Percentiles rank a stretch among this genome's conserved stretches.
Conservation (phyloP, 2,113 vertebrate genomes). For the Zapornia atra region DNA sequence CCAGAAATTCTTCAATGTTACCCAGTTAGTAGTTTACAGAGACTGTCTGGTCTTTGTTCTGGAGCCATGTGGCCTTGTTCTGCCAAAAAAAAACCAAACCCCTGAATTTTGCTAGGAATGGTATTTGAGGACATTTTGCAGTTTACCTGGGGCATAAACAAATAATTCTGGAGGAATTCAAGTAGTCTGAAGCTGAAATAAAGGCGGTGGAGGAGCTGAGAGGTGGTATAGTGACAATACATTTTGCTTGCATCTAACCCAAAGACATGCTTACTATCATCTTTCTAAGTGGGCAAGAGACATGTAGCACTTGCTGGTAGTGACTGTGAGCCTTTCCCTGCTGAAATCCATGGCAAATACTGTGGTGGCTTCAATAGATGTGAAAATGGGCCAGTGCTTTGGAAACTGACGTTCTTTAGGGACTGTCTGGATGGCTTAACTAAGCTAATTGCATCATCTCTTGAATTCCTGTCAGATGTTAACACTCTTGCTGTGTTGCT, state of each 20-base stretch:
- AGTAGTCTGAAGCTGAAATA: background rate
- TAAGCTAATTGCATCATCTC: background rate
- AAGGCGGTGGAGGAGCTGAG: background rate
- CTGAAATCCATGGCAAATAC: background rate
- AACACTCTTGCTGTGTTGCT: background rate
- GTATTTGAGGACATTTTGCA: background rate
- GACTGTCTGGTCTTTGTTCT: background rate
- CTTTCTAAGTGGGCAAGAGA: background rate
- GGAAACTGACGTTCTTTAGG: background rate
- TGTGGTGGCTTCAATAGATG: background rate
- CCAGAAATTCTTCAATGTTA: background rate
- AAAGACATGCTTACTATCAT: rapidly evolving
- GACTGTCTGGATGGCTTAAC: background rate
- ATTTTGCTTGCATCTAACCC: background rate
- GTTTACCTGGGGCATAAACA: background rate
- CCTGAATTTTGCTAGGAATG: background rate
- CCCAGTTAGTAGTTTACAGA: background rate
- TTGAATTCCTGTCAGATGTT: background rate
- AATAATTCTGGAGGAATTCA: background rate
- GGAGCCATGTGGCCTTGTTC: rapidly evolving
- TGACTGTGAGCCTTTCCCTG: rapidly evolving
- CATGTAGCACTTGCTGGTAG: rapidly evolving
- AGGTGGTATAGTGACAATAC: background rate
- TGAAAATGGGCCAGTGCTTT: background rate
- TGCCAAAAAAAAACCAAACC: background rate